Evolutionary conservation across 2,888 invertebrate genomes (phyloP).

Genomic region (Oxycera nigricornis): DNA sequence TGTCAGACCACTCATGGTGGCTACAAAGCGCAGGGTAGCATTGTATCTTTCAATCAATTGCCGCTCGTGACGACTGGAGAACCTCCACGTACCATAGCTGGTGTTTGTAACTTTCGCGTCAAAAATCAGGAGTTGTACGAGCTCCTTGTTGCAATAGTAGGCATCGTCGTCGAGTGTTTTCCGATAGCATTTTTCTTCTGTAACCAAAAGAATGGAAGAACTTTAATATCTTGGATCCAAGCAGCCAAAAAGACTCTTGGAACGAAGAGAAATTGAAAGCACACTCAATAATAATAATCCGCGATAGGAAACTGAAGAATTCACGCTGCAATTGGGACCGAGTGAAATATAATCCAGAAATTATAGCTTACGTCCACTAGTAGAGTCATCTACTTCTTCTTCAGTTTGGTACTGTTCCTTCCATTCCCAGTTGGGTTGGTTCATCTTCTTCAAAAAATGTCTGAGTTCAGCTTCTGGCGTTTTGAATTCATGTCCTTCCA

Average conservation of each 20-base stretch:
- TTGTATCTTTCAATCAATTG: conserved; percentile 71
- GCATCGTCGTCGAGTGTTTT: conserved; percentile 71
- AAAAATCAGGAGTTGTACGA: conserved; percentile 84
- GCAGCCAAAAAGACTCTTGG: too few relatives aligned
- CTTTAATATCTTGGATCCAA: too few relatives aligned
- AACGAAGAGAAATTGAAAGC: too few relatives aligned
- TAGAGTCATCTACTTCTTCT: conserved; percentile 36
- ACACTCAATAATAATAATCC: too few relatives aligned
- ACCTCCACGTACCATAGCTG: conserved; percentile 67
- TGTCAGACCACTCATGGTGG: conserved; percentile 88
- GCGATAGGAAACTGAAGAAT: neutral
- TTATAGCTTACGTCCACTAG: conserved; percentile 42
- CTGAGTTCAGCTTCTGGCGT: conserved; percentile 77
- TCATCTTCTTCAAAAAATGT: conserved; percentile 76
- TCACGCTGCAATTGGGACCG: too few relatives aligned
- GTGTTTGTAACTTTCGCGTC: conserved; percentile 79
- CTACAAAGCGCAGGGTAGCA: conserved; percentile 80
- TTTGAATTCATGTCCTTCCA: conserved; percentile 76
- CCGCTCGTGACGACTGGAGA: conserved; percentile 64
- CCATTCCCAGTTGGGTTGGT: conserved; percentile 69
- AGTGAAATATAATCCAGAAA: too few relatives aligned
- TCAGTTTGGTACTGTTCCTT: conserved; percentile 65
- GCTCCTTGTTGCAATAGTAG: conserved; percentile 84
- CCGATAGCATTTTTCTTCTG: conserved; percentile 70
- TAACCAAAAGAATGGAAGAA: neutral